A percentile compares a stretch with the other conserved stretches of the same genome.
These are phyloP conservation scores for Lagopus muta DNA, from an alignment of 2,113 vertebrate genomes.

Conservation along the genomic window DNA sequence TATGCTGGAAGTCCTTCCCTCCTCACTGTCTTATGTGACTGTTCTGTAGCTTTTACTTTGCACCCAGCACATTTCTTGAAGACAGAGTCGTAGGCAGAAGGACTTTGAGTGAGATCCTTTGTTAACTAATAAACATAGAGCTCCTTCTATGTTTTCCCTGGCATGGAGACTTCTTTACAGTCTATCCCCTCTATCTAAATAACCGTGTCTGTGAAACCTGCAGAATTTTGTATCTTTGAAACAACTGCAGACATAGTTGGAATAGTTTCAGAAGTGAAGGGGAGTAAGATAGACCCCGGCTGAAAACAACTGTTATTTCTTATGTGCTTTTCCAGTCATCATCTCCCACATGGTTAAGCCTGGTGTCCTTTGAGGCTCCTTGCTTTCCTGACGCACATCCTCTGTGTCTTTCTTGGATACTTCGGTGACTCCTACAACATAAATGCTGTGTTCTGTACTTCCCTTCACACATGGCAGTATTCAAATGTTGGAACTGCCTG, in stretches of 20 bases:
- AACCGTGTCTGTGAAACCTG: fast-evolving
- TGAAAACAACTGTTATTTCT: not conserved
- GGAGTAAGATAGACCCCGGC: not conserved
- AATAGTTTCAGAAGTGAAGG: not conserved
- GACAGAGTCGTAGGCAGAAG: not conserved
- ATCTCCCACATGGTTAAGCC: not conserved
- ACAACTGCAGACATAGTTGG: not conserved
- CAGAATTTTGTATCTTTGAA: not conserved
- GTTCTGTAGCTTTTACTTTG: not conserved
- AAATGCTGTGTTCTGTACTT: not conserved
- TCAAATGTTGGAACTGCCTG: fast-evolving
- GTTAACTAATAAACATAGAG: not conserved
- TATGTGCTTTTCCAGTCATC: not conserved
- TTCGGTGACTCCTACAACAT: fast-evolving
- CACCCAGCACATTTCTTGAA: not conserved
- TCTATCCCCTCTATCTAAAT: not conserved
- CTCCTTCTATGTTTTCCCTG: not conserved
- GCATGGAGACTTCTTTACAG: not conserved
- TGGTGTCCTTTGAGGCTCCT: not conserved
- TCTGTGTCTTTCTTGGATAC: not conserved
- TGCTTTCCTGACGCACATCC: not conserved
- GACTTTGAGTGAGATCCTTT: not conserved
- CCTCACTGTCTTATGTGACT: not conserved
- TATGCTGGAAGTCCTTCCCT: not conserved
- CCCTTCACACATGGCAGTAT: not conserved